A percentile compares a stretch with the other conserved stretches of the same genome.
These are phyloP conservation scores for Cancer borealis DNA, from an alignment of 2,888 invertebrate species.

Conservation along the genomic window DNA sequence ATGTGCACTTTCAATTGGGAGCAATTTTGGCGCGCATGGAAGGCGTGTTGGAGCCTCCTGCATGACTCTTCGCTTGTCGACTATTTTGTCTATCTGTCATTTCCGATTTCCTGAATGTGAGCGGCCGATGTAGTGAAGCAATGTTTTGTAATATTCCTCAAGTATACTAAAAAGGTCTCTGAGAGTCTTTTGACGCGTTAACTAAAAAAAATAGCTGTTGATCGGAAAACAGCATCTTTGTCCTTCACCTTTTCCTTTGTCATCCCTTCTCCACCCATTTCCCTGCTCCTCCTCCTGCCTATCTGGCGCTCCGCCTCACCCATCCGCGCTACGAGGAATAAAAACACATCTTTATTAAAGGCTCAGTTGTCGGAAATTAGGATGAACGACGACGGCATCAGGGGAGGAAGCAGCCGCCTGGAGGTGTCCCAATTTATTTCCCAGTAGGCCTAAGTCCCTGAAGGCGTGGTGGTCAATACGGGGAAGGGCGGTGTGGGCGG, in stretches of 20 bases:
- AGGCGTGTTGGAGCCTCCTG: not conserved
- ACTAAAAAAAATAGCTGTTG: not conserved
- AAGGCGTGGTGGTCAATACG: conserved; percentile 11
- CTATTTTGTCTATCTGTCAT: not conserved
- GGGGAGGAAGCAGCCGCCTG: not conserved
- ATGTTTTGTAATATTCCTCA: not conserved
- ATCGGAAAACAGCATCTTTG: not conserved
- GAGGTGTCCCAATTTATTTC: conserved; percentile 17
- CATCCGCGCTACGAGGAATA: not conserved
- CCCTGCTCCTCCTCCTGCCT: not conserved
- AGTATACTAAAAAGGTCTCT: not conserved
- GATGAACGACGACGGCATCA: conserved; percentile 18
- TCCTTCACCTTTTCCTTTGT: not conserved
- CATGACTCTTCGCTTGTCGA: not conserved
- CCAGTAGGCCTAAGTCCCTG: not conserved
- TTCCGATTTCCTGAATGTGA: not conserved
- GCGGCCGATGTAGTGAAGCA: not conserved
- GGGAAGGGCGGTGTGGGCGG: not conserved
- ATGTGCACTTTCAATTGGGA: not conserved
- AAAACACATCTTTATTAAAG: conserved; percentile 24
- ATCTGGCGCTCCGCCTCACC: not conserved
- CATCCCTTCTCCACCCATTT: not conserved
- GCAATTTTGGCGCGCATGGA: not conserved
- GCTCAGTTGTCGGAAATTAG: conserved; percentile 14
- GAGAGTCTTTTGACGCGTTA: not conserved